Conservation (phyloP, 2,888 invertebrate species). For the Pristionchus exspectatus region DNA sequence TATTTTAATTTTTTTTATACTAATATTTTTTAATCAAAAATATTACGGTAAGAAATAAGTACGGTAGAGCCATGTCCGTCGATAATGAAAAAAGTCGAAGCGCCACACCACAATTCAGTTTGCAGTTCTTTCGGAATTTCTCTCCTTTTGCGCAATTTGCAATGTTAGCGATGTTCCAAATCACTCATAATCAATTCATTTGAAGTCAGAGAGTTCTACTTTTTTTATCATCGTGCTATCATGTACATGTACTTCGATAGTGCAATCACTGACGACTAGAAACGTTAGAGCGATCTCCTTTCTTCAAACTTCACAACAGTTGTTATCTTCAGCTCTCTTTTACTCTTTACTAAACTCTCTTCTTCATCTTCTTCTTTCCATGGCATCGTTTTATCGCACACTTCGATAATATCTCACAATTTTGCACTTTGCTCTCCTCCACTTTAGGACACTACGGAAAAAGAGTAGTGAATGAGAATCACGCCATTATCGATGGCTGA, state of each 20-base stretch:
- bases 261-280: neutral
- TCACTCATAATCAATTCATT: neutral
- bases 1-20: neutral
- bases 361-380: neutral
- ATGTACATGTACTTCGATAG: neutral
- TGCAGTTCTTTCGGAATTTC: conserved; percentile 15
- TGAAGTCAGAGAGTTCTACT: neutral
- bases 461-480: neutral
- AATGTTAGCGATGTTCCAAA: neutral
- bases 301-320: conserved; percentile 3
- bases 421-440: conserved; percentile 10
- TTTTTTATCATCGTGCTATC: no score
- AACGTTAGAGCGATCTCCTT: neutral
- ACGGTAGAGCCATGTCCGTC: neutral
- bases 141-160: neutral
- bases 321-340: neutral
- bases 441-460: conserved; percentile 5
- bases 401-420: neutral
- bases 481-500: conserved; percentile 9
- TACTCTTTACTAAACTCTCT: neutral
- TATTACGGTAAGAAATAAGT: neutral
- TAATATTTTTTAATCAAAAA: neutral
- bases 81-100: neutral
- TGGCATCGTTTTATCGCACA: neutral
- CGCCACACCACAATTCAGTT: neutral